These are phyloP conservation scores for Phataginus tricuspis DNA, from an alignment of 2,797 vertebrate genomes.

Conservation along the genomic window DNA sequence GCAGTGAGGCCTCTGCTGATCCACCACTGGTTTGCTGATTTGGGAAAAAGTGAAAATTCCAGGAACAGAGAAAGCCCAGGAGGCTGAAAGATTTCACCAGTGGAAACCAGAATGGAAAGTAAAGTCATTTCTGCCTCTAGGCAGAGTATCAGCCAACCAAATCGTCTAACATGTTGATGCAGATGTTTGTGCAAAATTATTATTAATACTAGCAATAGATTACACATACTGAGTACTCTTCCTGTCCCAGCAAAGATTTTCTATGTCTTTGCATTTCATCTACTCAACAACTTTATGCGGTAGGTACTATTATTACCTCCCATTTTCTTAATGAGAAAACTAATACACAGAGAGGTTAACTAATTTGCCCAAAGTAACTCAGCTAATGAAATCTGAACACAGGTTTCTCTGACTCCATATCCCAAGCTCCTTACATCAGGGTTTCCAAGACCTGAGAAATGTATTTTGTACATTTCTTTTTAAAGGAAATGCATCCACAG, in stretches of 20 bases:
- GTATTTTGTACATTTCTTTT: constrained; percentile 5
- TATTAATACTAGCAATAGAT: constrained; percentile 1
- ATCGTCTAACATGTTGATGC: not conserved
- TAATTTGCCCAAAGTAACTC: not conserved
- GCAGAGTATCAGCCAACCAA: not conserved
- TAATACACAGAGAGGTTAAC: not conserved
- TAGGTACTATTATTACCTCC: not conserved
- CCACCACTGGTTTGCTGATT: not conserved
- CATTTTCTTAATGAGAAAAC: not conserved
- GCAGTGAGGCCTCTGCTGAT: not conserved
- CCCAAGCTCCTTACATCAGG: not conserved
- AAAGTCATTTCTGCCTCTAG: constrained; percentile 45
- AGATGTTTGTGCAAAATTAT: constrained; percentile 23
- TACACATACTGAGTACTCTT: not conserved
- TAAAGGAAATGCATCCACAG: not conserved
- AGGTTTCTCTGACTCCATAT: not conserved
- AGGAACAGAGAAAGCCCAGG: constrained; percentile 5
- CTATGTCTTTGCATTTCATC: not conserved
- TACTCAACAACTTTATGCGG: not conserved
- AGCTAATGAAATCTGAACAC: not conserved
- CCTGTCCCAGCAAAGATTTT: not conserved
- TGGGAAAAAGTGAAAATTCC: constrained; percentile 16
- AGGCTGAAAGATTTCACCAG: constrained; percentile 30
- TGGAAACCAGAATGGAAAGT: not conserved
- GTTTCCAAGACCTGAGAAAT: constrained; percentile 11